These are phyloP conservation scores for Calameuta pallipes DNA, from an alignment of 2,888 invertebrate species.

Conservation along the genomic window DNA sequence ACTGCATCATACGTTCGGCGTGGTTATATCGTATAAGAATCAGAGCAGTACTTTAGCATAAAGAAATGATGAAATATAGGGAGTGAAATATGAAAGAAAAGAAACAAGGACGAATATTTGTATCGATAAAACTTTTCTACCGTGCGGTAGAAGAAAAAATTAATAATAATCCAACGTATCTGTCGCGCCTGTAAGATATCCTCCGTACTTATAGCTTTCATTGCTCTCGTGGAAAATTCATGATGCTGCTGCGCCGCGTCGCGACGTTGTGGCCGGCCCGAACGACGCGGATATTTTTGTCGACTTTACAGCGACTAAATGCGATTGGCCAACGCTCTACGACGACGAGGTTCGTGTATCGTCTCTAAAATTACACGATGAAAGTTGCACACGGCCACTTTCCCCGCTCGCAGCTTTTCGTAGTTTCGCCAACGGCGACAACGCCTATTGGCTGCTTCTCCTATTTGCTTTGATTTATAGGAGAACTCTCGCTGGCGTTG, in stretches of 20 bases:
- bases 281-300: not conserved
- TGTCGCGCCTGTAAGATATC: not conserved
- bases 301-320: not conserved
- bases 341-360: not conserved
- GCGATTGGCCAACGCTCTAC: not conserved
- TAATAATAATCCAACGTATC: not conserved
- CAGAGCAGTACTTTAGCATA: not conserved
- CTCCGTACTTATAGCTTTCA: not conserved
- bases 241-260: not conserved
- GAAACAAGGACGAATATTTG: not conserved
- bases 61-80: not conserved
- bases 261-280: not conserved
- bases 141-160: not conserved
- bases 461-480: not conserved
- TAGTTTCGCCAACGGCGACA: not conserved
- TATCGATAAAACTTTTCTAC: not conserved
- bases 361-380: not conserved
- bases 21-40: not conserved
- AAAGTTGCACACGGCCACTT: not conserved
- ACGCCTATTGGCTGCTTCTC: not conserved
- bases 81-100: not conserved
- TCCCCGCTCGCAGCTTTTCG: not conserved
- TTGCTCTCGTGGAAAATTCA: not conserved
- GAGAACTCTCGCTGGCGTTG: not conserved
- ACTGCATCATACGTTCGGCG: not conserved